A percentile compares a stretch with the other conserved stretches of the same genome.
Conservation (phyloP, 2,113 vertebrate species). For the Onychostruthus taczanowskii region DNA sequence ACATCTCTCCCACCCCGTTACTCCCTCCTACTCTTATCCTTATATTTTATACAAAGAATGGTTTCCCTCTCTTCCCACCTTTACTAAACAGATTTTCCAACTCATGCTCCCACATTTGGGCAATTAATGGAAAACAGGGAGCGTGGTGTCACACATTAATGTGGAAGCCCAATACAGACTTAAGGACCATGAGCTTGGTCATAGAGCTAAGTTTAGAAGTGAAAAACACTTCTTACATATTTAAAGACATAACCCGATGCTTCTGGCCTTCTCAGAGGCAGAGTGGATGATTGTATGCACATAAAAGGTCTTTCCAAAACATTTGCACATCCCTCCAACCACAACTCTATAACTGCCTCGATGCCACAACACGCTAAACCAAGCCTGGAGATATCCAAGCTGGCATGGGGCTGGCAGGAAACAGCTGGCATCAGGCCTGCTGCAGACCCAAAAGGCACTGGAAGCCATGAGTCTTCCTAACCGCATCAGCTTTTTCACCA, state of each 20-base stretch:
- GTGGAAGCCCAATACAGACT: not conserved
- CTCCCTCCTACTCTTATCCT: not conserved
- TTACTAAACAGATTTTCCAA: not conserved
- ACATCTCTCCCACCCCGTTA: not conserved
- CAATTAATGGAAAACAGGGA: not conserved
- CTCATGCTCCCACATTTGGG: not conserved
- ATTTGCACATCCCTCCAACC: not conserved
- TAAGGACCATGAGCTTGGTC: not conserved
- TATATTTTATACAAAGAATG: not conserved
- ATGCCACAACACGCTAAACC: not conserved
- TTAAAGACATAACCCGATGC: not conserved
- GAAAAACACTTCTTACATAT: not conserved
- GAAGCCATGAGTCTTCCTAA: not conserved
- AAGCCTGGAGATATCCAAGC: not conserved
- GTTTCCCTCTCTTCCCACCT: not conserved
- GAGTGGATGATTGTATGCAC: not conserved
- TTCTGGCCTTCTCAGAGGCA: not conserved
- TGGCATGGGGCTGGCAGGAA: not conserved
- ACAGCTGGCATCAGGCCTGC: not conserved
- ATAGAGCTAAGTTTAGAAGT: not conserved
- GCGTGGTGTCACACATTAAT: not conserved
- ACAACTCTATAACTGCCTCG: not conserved
- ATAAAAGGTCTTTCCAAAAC: not conserved
- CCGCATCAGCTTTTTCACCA: not conserved
- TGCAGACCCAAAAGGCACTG: not conserved